phyloP scores from a whole-genome alignment of 1,140 invertebrate genomes.

The Calliopsis andreniformis region DNA sequence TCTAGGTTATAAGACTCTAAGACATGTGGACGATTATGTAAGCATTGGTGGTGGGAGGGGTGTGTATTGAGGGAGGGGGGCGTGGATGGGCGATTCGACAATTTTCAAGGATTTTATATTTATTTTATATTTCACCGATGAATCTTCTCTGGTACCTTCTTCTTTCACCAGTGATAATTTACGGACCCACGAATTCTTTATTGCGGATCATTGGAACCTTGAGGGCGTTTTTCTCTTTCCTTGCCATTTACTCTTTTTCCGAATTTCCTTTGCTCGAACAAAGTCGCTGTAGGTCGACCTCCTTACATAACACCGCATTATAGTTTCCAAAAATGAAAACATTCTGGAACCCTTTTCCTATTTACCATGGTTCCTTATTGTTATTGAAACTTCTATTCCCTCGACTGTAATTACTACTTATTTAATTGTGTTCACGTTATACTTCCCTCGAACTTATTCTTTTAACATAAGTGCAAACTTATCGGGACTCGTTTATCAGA shows the following conservation, averaged over 20 bases:
- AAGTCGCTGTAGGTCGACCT: background rate
- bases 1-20: conserved; percentile 14
- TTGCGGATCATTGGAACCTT: background rate
- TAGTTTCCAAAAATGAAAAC: background rate
- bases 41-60: background rate
- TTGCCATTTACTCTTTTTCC: background rate
- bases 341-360: too few species aligned
- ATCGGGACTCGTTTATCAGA: too few species aligned
- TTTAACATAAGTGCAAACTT: too few species aligned
- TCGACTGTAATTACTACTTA: too few species aligned
- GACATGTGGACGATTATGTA: background rate
- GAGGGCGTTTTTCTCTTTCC: background rate
- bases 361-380: too few species aligned
- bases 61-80: background rate
- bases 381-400: too few species aligned
- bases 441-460: too few species aligned
- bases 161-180: background rate
- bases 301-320: background rate
- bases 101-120: conserved; percentile 15
- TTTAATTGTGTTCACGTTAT: background rate
- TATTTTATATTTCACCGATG: conserved; percentile 25
- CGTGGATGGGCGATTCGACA: background rate
- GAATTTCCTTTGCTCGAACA: background rate
- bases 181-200: background rate
- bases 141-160: conserved; percentile 42